phyloP scores from a whole-genome alignment of 2,888 invertebrate genomes.

The Calameuta pallipes region DNA sequence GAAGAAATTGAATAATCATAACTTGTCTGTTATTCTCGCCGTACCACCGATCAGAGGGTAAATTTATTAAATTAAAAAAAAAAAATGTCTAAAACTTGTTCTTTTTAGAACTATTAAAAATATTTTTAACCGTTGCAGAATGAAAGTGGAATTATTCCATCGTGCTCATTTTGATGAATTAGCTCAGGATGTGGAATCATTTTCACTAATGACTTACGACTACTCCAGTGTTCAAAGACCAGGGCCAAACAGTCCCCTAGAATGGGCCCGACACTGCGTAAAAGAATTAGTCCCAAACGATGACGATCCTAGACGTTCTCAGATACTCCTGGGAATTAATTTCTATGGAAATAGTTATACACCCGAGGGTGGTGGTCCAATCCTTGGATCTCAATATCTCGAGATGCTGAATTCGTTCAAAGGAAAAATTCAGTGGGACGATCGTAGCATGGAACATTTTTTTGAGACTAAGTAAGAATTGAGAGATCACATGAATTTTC shows the following conservation, averaged over 20 bases:
- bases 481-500: background rate
- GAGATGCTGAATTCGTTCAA: constrained; percentile 80
- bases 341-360: constrained; percentile 94
- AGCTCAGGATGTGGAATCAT: constrained; percentile 81
- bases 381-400: constrained; percentile 83
- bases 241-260: constrained; percentile 89
- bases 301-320: constrained; percentile 73
- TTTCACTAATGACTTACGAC: constrained; percentile 98
- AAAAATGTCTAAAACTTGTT: background rate
- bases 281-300: constrained; percentile 77
- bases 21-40: constrained; percentile 77
- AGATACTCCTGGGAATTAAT: constrained; percentile 90
- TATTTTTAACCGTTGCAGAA: constrained; percentile 39
- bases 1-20: constrained; percentile 61
- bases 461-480: constrained; percentile 83
- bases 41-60: constrained; percentile 81
- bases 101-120: background rate
- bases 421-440: constrained; percentile 82
- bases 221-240: constrained; percentile 86
- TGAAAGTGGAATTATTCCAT: constrained; percentile 74
- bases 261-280: constrained; percentile 85
- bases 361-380: constrained; percentile 83
- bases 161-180: constrained; percentile 82
- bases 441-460: constrained; percentile 84
- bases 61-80: background rate